Evolutionary conservation across 2,113 vertebrate species (phyloP).

Genomic region (Myanophis thanlyinensis): DNA sequence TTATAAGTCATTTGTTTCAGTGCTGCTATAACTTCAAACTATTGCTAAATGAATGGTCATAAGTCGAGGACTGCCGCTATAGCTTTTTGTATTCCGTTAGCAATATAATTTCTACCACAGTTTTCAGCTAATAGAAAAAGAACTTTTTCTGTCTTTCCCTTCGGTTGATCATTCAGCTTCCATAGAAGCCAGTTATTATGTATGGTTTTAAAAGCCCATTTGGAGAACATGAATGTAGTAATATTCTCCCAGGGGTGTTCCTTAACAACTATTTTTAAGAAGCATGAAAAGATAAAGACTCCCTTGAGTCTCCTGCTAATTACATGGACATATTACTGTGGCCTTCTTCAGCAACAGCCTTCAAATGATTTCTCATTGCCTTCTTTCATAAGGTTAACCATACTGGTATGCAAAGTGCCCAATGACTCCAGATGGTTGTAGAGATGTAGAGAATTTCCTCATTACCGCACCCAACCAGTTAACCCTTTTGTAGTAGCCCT

Average conservation of each 20-base stretch:
- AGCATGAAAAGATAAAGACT: background rate
- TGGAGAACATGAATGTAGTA: background rate
- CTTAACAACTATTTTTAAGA: background rate
- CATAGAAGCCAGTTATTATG: background rate
- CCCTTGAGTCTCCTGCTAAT: background rate
- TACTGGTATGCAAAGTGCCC: background rate
- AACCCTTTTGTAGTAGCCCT: background rate
- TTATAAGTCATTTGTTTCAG: background rate
- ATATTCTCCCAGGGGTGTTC: background rate
- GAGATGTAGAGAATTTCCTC: background rate
- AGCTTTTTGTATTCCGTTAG: background rate
- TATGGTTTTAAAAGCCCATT: background rate
- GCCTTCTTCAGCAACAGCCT: background rate
- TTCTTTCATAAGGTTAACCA: background rate
- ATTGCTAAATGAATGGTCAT: background rate
- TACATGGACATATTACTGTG: background rate
- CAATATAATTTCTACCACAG: background rate
- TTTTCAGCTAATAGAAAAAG: background rate
- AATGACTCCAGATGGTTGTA: background rate
- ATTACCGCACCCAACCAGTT: background rate
- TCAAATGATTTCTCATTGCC: background rate
- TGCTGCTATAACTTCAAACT: background rate
- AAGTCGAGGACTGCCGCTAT: background rate
- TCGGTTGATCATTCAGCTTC: background rate
- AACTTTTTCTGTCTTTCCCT: background rate